These are phyloP conservation scores for Phrynocephalus versicolor DNA, from an alignment of 2,113 vertebrate genomes.

Conservation along the genomic window DNA sequence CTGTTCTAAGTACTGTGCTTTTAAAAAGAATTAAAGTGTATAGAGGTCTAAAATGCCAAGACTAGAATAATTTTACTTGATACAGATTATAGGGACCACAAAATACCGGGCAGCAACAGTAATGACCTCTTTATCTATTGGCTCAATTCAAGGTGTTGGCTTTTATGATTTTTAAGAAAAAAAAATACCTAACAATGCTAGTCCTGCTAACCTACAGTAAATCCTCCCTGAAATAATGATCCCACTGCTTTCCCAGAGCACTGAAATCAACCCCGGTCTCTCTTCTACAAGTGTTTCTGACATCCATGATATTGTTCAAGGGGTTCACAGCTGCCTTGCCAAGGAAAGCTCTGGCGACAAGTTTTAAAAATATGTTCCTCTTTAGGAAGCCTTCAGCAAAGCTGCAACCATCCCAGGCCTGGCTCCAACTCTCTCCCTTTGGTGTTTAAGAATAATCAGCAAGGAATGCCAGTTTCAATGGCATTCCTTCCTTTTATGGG, in stretches of 20 bases:
- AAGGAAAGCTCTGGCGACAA: no score
- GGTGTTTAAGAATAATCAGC: not conserved
- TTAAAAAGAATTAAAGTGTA: not conserved
- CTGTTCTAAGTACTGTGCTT: not conserved
- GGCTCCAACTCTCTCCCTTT: not conserved
- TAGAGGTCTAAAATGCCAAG: not conserved
- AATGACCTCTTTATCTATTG: no score
- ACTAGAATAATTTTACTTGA: not conserved
- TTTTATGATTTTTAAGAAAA: no score
- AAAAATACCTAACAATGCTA: no score
- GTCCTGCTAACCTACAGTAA: no score
- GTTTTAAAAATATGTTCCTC: no score
- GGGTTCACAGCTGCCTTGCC: no score
- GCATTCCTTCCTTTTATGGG: not conserved
- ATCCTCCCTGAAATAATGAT: no score
- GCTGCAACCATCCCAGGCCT: no score
- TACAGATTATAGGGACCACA: not conserved
- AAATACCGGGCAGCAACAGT: not conserved
- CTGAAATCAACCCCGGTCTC: not conserved
- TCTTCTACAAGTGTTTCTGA: no score
- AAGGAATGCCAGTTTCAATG: not conserved
- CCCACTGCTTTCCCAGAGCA: no score
- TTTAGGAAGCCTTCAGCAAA: no score
- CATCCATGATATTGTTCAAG: not conserved
- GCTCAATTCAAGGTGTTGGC: not conserved